These are phyloP conservation scores for Huso huso DNA, from an alignment of 2,797 vertebrate genomes.

Conservation along the genomic window DNA sequence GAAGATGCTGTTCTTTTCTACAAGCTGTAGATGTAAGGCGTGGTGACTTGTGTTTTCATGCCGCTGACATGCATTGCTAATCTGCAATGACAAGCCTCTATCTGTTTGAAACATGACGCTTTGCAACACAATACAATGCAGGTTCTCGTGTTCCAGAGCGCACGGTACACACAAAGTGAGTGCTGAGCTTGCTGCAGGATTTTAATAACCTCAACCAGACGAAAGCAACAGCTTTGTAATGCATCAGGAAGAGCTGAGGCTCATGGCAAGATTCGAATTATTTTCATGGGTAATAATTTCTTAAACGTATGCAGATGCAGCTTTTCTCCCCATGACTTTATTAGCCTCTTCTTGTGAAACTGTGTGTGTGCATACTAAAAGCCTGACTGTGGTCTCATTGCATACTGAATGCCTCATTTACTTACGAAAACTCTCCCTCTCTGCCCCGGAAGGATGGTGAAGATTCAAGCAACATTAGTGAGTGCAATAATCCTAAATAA, in stretches of 20 bases:
- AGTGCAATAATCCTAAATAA: too few species aligned
- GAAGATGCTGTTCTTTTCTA: too few species aligned
- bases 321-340: slow-evolving; percentile 19
- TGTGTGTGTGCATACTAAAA: slow-evolving; percentile 38
- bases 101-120: too few species aligned
- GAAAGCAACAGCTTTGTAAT: background rate
- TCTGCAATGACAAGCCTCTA: too few species aligned
- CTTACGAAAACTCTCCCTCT: background rate
- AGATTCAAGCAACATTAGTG: too few species aligned
- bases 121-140: too few species aligned
- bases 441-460: background rate
- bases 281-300: background rate
- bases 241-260: slow-evolving; percentile 2
- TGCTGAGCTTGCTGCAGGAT: background rate
- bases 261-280: background rate
- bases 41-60: too few species aligned
- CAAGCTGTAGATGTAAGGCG: too few species aligned
- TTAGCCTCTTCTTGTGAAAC: slow-evolving; percentile 26
- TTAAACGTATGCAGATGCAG: slow-evolving; percentile 38
- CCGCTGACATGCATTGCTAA: too few species aligned
- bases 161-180: too few species aligned
- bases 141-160: too few species aligned
- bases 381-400: slow-evolving; percentile 20
- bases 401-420: slow-evolving; percentile 29
- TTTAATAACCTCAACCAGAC: background rate